These are phyloP conservation scores for Drosophila nebulosa DNA, from an alignment of 1,140 invertebrate genomes.

Conservation along the genomic window DNA sequence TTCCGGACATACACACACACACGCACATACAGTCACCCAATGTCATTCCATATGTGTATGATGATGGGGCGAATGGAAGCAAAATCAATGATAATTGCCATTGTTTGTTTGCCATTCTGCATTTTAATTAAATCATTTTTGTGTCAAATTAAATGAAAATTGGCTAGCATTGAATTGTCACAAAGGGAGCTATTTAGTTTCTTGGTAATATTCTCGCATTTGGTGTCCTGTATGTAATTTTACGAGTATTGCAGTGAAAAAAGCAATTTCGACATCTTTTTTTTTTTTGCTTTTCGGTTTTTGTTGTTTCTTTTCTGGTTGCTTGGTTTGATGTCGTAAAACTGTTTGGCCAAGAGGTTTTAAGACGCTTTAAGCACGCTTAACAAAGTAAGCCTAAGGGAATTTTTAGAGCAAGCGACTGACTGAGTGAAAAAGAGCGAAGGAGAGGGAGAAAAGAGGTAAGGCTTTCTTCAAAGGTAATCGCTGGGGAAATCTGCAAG, in stretches of 20 bases:
- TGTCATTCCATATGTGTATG: constrained; percentile 36
- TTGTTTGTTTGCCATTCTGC: constrained; percentile 37
- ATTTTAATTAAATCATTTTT: constrained; percentile 61
- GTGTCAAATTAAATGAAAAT: constrained; percentile 43
- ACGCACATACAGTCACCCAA: not conserved
- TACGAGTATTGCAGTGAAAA: constrained; percentile 2
- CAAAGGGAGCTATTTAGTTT: not conserved
- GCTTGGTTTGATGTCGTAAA: constrained; percentile 8
- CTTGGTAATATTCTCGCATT: not conserved
- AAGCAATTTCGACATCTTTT: constrained; percentile 18
- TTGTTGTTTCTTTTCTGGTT: not conserved
- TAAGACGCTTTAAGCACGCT: constrained; percentile 45
- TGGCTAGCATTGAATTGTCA: constrained; percentile 6
- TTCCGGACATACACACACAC: not conserved
- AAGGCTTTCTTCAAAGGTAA: constrained; percentile 53
- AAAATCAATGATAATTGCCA: constrained; percentile 50
- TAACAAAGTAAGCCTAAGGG: constrained; percentile 63
- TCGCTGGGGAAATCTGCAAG: constrained; percentile 71
- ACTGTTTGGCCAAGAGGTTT: constrained; percentile 56
- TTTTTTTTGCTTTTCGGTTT: not conserved
- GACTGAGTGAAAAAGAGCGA: not conserved
- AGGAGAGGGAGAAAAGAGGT: not conserved
- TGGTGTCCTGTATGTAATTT: not conserved
- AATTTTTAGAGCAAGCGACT: constrained; percentile 24
- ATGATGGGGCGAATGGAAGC: constrained; percentile 11